These are phyloP conservation scores for Idaea straminata DNA, from an alignment of 2,888 invertebrate species.

Conservation along the genomic window DNA sequence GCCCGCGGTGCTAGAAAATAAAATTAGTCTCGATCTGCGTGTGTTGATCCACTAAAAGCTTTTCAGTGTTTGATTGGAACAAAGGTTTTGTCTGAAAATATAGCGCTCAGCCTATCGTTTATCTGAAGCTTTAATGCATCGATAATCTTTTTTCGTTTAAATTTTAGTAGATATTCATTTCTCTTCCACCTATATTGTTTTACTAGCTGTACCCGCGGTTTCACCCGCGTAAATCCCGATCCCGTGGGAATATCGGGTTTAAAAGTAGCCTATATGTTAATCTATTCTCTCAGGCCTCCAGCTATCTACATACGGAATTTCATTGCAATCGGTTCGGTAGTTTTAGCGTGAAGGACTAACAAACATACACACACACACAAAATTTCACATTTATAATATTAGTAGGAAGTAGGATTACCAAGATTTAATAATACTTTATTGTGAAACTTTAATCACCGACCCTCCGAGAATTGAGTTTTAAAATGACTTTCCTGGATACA, in stretches of 20 bases:
- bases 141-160: not conserved
- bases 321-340: too few species aligned
- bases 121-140: not conserved
- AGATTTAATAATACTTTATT: too few species aligned
- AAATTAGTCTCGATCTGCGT: slow-evolving; percentile 8
- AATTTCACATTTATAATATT: too few species aligned
- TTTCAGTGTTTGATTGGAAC: slow-evolving; percentile 55
- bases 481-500: slow-evolving; percentile 8
- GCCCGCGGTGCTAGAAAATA: slow-evolving; percentile 8
- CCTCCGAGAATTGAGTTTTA: slow-evolving; percentile 10
- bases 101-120: not conserved
- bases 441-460: not conserved
- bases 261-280: too few species aligned
- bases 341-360: too few species aligned
- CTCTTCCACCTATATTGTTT: not conserved
- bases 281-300: too few species aligned
- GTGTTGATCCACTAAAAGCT: slow-evolving; percentile 49
- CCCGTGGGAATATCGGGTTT: too few species aligned
- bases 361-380: too few species aligned
- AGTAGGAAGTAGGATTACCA: too few species aligned
- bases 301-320: too few species aligned
- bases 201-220: too few species aligned
- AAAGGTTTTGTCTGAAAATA: slow-evolving; percentile 18
- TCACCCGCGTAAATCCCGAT: too few species aligned
- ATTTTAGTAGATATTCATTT: not conserved